Evolutionary conservation across 2,797 vertebrate species (phyloP), one percentile per base, ranked within the genome.

Genomic region (Anableps anableps): DNA sequence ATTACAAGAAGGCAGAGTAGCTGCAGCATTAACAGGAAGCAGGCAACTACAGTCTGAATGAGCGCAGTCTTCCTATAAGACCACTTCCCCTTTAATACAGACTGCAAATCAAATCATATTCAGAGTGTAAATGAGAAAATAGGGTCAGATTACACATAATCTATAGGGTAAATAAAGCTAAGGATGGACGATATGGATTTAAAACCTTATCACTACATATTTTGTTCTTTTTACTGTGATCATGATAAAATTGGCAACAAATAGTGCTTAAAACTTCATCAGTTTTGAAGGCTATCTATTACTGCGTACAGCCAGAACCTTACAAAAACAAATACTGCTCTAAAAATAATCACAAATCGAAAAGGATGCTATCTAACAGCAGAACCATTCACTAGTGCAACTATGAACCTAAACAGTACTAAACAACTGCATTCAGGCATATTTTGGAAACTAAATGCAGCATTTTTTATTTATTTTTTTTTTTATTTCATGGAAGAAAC

Each of bases 21-120:
- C 34, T 4, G 34, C 19, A 36, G 50, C n/a, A 10, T 6, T 77
- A 90, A 85, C 91, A 92, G 91, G 94, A 94, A 93, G 87, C 53
- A 17, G 83, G 36, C 9, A 4, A 11, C 16, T 13, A 71, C 34
- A 16, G 38, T 76, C 41, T 5, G 50, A 55, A 77, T 58, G 19
- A 72, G 26, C 75, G 0, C 38, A 62, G 5, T 17, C 60, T 62
- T 74, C 19, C 8, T 38, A 36, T 75, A 21, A 73, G 31, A 78
- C 78, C 31, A 80, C 79, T 91, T 92, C 90, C 86, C 72, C 53
- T 70, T 82, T 2, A 71, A 23, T 1, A 45, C 3, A 81, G 5
- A 66, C 19, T 55, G 4, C 5, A 79, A 47, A 51, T 76, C 26
- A 51, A 31, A 5, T 13, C 31, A 38, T 68, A 50, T 48, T 64